Evolutionary conservation across 2,888 invertebrate species (phyloP).

Genomic region (Amphipoea oculea): DNA sequence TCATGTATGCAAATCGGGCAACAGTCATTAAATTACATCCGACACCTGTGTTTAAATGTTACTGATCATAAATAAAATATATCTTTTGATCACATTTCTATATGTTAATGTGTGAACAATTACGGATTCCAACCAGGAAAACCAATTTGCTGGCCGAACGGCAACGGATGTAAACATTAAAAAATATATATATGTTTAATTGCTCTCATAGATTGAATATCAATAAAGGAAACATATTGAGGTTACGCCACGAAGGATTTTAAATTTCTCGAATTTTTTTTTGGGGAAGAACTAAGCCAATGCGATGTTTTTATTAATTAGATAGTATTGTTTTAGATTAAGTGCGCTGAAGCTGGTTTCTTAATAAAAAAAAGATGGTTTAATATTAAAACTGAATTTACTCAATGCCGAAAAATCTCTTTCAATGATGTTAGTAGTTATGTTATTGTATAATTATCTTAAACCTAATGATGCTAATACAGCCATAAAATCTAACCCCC

Average conservation of each 20-base stretch:
- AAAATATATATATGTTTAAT: constrained; percentile 64
- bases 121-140: constrained; percentile 66
- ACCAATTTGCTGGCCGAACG: constrained; percentile 62
- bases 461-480: not conserved
- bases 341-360: not conserved
- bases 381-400: not conserved
- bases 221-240: constrained; percentile 61
- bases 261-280: not conserved
- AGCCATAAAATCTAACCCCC: not conserved
- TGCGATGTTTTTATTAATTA: constrained; percentile 6
- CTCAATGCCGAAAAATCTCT: not conserved
- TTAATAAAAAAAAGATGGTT: not conserved
- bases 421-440: not conserved
- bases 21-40: constrained; percentile 25
- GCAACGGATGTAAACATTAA: constrained; percentile 20
- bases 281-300: not conserved
- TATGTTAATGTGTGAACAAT: constrained; percentile 63
- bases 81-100: constrained; percentile 47
- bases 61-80: constrained; percentile 43
- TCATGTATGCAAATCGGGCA: constrained; percentile 27
- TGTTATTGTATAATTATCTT: not conserved
- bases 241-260: constrained; percentile 44
- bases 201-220: constrained; percentile 65
- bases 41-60: constrained; percentile 28
- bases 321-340: not conserved